phyloP scores from a whole-genome alignment of 2,797 vertebrate genomes.

The Oreonectes daqikongensis region DNA sequence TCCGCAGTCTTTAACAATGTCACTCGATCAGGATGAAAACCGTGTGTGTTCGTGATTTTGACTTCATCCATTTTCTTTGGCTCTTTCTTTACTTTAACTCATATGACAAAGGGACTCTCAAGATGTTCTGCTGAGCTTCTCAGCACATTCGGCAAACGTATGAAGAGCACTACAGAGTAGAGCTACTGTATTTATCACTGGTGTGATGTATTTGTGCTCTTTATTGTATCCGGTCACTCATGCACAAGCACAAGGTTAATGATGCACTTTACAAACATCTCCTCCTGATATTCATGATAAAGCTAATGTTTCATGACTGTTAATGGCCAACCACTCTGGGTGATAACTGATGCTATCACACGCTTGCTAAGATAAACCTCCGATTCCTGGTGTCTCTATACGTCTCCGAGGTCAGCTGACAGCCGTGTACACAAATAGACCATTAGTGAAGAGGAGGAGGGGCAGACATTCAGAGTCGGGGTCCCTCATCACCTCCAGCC shows the following conservation, averaged over 20 bases:
- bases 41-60: conserved; percentile 41
- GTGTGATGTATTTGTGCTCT: conserved; percentile 21
- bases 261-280: conserved; percentile 77
- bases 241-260: conserved; percentile 65
- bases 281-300: conserved; percentile 77
- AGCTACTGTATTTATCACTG: neutral
- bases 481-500: conserved; percentile 64
- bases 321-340: conserved; percentile 77
- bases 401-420: conserved; percentile 58
- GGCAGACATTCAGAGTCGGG: conserved; percentile 58
- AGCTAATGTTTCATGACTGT: conserved; percentile 77
- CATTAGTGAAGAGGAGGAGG: conserved; percentile 50
- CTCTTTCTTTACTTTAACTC: too few species aligned
- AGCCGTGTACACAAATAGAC: conserved; percentile 63
- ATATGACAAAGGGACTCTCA: neutral
- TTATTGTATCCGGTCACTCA: conserved; percentile 39
- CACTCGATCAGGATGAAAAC: conserved; percentile 76
- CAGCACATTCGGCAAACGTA: neutral
- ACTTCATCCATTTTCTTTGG: too few species aligned
- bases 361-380: conserved; percentile 43
- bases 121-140: neutral
- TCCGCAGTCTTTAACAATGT: conserved; percentile 83
- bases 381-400: conserved; percentile 48
- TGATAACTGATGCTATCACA: conserved; percentile 80
- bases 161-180: neutral